Conservation (phyloP, 2,113 vertebrate genomes). For the Mesoclemmys tuberculata region DNA sequence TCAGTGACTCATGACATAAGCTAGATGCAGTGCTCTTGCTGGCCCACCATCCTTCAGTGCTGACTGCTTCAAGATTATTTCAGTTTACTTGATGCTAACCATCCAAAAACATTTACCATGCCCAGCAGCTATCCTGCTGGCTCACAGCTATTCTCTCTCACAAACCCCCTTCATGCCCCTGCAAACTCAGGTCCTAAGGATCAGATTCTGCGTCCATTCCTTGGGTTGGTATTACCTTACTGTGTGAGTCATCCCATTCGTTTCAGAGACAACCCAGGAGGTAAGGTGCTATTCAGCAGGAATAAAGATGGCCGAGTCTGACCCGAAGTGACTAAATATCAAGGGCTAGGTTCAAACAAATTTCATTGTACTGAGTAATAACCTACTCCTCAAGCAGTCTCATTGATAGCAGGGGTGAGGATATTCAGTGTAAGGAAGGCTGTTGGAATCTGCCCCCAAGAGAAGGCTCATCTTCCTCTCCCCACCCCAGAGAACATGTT, state of each 20-base stretch:
- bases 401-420: background rate
- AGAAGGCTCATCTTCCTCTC: background rate
- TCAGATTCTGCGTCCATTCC: background rate
- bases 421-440: background rate
- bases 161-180: background rate
- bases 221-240: background rate
- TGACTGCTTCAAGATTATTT: background rate
- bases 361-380: rapidly evolving
- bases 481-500: background rate
- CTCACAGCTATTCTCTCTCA: background rate
- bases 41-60: background rate
- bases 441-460: background rate
- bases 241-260: background rate
- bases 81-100: background rate
- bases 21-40: background rate
- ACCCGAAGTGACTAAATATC: background rate
- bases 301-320: background rate
- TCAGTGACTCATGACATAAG: background rate
- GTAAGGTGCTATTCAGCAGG: background rate
- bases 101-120: background rate
- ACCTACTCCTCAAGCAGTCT: background rate
- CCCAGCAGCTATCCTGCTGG: background rate
- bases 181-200: background rate
- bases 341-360: background rate
- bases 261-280: background rate